Evolutionary conservation across 2,888 invertebrate species (phyloP), one percentile per base, ranked within the genome.

Genomic region (Chymomyza fuscimana): DNA sequence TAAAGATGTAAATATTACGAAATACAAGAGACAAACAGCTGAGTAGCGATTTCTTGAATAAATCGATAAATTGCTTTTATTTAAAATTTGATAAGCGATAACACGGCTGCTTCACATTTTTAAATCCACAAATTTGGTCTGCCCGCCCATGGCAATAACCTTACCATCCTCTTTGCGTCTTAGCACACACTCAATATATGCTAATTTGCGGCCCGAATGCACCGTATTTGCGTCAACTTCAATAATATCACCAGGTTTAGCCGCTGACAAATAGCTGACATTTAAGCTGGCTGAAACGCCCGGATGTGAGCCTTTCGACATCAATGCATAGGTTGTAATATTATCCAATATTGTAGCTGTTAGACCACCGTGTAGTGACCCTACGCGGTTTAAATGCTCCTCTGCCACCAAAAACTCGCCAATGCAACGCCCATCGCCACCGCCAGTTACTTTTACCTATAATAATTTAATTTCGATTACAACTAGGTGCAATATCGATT

Each of bases 271-370:
- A 88, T 95, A 98, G 78, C 97, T 97, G 3, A 98, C 93, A 92
- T 95, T 95, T 40, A 98, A 92, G 88, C 97, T 96, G 25, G 98
- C 95, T 9, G 97, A 96, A 0, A 97, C 96, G 22, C 97, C 97
- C 63, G 95, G 94, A 61, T 93, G 93, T 4, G 93, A 93, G 32
- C 92, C 93, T 81, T 94, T 93, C 0, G 96, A 94, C 89, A 95
- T 93, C 1, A 98, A 90, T 0, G 97, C 97, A 88, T 95, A 95
- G 0, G 96, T 95, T 0, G 97, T 97, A 25, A 97, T 90, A 66
- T 93, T 92, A 88, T 96, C 96, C 29, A 92, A 79, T 16, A 98
- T 90, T 0, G 96, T 96, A 4, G 96, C 95, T 4, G 96, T 96
- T 82, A 96, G 94, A 6, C 97, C 98, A 2, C 98, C 98, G 89